A percentile compares a stretch with the other conserved stretches of the same genome.
Evolutionary conservation across 2,113 vertebrate species (phyloP).

Genomic region (Oophaga pumilio): DNA sequence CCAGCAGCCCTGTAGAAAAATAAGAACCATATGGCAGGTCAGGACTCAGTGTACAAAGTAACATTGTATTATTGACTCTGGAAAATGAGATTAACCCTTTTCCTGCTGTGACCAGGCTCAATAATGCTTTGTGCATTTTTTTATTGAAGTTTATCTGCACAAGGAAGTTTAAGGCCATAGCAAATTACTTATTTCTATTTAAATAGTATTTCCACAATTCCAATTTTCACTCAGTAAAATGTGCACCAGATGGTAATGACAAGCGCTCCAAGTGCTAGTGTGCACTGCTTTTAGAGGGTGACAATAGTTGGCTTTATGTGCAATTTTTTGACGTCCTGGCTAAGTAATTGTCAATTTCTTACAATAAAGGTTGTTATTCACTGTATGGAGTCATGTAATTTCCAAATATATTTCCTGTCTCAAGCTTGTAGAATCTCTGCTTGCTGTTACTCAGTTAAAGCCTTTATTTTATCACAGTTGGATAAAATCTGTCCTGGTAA

Average conservation of each 20-base stretch:
- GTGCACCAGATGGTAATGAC: neutral
- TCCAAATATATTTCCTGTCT: too few species aligned
- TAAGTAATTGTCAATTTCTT: neutral
- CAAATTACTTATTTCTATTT: conserved; percentile 11
- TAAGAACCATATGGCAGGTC: conserved; percentile 42
- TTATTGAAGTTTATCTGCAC: neutral
- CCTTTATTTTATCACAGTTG: too few species aligned
- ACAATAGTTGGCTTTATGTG: neutral
- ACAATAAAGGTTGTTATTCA: neutral
- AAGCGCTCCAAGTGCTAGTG: neutral
- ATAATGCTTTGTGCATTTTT: conserved; percentile 6
- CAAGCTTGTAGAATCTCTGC: too few species aligned
- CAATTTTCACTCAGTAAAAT: neutral
- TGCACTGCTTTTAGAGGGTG: neutral
- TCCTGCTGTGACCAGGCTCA: conserved; percentile 12
- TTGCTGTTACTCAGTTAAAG: too few species aligned
- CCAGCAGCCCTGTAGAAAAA: conserved; percentile 34
- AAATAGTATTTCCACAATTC: neutral
- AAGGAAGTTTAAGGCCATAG: neutral
- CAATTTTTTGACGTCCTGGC: neutral
- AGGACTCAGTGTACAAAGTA: conserved; percentile 41
- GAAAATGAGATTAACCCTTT: conserved; percentile 52
- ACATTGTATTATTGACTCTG: conserved; percentile 47
- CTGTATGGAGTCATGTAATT: neutral
- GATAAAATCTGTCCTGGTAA: too few species aligned